Base-by-base conservation (phyloP, 2,113 vertebrate genomes). In the Aramus guarauna region DNA sequence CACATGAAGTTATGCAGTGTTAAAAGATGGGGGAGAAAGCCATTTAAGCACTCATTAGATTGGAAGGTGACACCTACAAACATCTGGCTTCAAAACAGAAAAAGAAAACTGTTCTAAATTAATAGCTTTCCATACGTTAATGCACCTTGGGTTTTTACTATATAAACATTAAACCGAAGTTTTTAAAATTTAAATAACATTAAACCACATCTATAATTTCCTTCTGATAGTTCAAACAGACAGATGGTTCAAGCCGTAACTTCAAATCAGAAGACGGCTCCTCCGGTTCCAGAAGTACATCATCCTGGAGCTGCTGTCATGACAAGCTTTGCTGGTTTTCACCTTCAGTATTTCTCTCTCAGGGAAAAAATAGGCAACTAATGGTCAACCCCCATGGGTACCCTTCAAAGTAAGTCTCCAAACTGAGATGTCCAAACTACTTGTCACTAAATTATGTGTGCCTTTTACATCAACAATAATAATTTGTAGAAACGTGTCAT, bases 61-160 rank as follows among this genome's bases (percentile, higher is more conserved):
- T 75, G 88, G 92, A 97, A 96, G 95, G 95, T 95, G 89, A 97
- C 89, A 97, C 86, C 83, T 81, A 82, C 90, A 95, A 96, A 96
- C 92, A 95, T 94, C 96, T 95, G 89, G 89, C 89, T 82, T 64
- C 73, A 58, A 95, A 92, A 77, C 37, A 90, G 60, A 92, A 85
- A 66, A 85, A 14, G 37, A 39, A 85, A 92, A 81, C 58, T 87
- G 36, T 37, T 94, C 66, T 62, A 36, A 96, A 97, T 95, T 87
- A 89, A 95, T 14, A 60, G 89, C 58, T 77, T 94, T 79, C 88
- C 95, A 73, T n/a, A 45, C 19, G 1, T 92, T 95, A 81, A 59
- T 17, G 83, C 64, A 64, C n/a, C 79, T 94, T 14, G 10, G 19
- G 55, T 68, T 97, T 94, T 94, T 78, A 66, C 80, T 82, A 34